A percentile compares a stretch with the other conserved stretches of the same genome.
These are phyloP conservation scores for Mormoops blainvillei DNA, from an alignment of 2,113 vertebrate genomes.

Conservation along the genomic window DNA sequence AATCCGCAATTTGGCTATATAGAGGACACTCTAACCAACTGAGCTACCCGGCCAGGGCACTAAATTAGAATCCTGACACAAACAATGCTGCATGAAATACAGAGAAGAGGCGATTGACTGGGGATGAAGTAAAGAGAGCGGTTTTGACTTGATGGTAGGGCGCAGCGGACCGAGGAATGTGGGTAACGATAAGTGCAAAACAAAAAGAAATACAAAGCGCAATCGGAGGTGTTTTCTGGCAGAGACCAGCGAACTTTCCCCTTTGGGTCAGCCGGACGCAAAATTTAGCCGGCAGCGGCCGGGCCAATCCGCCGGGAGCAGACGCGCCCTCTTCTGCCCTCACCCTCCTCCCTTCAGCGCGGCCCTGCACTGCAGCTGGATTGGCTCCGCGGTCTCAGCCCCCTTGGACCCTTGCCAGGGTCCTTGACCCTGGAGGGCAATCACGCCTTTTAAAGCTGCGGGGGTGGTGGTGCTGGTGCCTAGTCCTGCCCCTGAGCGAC, in stretches of 20 bases:
- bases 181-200: neutral
- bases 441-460: neutral
- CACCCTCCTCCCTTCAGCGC: accelerated
- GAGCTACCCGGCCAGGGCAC: too few relatives aligned
- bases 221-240: neutral
- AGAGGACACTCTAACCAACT: too few relatives aligned
- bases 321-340: neutral
- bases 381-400: neutral
- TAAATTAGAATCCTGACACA: neutral
- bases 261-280: neutral
- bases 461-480: neutral
- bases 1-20: too few relatives aligned
- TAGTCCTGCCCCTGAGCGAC: neutral
- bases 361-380: accelerated
- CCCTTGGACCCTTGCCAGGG: neutral
- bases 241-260: neutral
- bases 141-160: accelerated
- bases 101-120: neutral
- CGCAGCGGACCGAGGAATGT: accelerated
- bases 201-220: neutral
- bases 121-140: neutral
- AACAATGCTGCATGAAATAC: neutral
- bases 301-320: accelerated
- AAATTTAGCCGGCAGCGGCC: too few relatives aligned
- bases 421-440: neutral